Conservation (phyloP, 2,888 invertebrate species). For the Drosophila ezoana region DNA sequence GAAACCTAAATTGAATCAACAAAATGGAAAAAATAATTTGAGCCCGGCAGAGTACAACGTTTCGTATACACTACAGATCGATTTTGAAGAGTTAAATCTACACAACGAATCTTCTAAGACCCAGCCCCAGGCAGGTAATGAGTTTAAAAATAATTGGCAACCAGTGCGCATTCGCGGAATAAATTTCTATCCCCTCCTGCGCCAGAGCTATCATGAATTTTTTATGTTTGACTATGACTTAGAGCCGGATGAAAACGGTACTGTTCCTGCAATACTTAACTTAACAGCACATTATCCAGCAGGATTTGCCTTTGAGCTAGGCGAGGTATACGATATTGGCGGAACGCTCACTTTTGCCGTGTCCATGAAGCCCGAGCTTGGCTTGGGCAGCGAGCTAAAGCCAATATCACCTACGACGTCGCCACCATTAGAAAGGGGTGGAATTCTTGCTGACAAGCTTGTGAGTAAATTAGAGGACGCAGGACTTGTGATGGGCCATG, state of each 20-base stretch:
- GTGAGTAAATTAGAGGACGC: conserved; percentile 67
- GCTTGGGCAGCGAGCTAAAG: conserved; percentile 64
- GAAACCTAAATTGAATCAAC: background rate
- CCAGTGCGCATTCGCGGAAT: conserved; percentile 73
- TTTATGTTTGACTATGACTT: conserved; percentile 92
- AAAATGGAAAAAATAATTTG: conserved; percentile 26
- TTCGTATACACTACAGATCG: conserved; percentile 76
- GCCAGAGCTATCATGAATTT: conserved; percentile 90
- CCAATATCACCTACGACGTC: conserved; percentile 53
- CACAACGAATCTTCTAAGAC: conserved; percentile 25
- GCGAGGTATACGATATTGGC: conserved; percentile 91
- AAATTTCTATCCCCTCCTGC: conserved; percentile 84
- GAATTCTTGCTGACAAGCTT: conserved; percentile 82
- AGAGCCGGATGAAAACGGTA: conserved; percentile 87
- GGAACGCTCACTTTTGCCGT: conserved; percentile 91
- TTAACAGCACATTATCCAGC: conserved; percentile 88
- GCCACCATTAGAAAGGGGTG: conserved; percentile 68
- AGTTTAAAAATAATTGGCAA: conserved; percentile 55
- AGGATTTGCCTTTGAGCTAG: conserved; percentile 89
- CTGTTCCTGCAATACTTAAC: conserved; percentile 88
- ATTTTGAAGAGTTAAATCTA: conserved; percentile 60
- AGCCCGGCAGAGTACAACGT: conserved; percentile 48
- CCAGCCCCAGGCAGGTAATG: conserved; percentile 3
- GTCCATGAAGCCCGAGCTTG: conserved; percentile 87
- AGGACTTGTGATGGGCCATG: conserved; percentile 16